Evolutionary conservation across 2,113 vertebrate species (phyloP).

Genomic region (Procapra przewalskii): DNA sequence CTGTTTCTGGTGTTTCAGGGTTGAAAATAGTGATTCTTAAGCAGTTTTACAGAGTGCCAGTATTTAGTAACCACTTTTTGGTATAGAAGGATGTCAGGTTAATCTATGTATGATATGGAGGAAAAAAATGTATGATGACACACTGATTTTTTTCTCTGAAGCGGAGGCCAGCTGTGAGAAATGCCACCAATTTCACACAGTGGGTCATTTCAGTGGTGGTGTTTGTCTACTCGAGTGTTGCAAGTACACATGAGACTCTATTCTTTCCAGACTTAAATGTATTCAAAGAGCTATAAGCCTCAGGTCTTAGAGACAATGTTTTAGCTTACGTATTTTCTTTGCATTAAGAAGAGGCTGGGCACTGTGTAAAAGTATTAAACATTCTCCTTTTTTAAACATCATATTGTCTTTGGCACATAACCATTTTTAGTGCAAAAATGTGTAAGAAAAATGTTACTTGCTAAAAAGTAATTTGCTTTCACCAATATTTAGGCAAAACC

Average conservation of each 20-base stretch:
- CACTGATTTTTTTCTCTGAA: neutral
- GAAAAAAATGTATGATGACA: neutral
- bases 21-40: neutral
- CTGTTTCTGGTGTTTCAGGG: neutral
- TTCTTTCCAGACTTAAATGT: neutral
- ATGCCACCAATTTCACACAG: neutral
- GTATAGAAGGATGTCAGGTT: neutral
- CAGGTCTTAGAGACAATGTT: neutral
- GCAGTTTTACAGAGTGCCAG: neutral
- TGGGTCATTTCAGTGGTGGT: neutral
- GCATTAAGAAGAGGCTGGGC: neutral
- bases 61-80: neutral
- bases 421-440: neutral
- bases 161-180: neutral
- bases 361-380: constrained; percentile 16
- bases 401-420: neutral
- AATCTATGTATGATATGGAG: neutral
- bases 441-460: constrained; percentile 8
- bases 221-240: neutral
- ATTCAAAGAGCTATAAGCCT: neutral
- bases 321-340: neutral
- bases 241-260: neutral
- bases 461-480: neutral
- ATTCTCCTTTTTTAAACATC: neutral
- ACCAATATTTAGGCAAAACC: neutral